Base-by-base conservation (phyloP, 1,140 invertebrate species). In the Monomorium pharaonis region DNA sequence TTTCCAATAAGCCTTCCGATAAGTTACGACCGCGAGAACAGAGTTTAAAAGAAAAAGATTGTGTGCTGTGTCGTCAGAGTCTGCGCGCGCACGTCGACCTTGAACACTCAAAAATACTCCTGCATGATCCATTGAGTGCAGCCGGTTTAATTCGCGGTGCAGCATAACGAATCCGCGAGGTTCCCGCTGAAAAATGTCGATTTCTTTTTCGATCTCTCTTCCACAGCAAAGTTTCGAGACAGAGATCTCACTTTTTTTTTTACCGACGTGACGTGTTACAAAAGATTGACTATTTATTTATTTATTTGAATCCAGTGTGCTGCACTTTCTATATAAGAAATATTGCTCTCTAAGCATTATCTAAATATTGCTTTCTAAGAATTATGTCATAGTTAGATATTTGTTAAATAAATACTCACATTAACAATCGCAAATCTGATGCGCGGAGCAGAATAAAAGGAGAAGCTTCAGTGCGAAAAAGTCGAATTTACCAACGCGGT, bases 71-170 rank as follows among this genome's bases (percentile, higher is more conserved):
- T 37, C 14, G 0, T 16, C 18, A 1, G n/a, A n/a, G 9, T 21
- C 10, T 7, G 24, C 9, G 18, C 21, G 75, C 7, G 47, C 24
- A 3, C 33, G 69, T 75, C 12, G 63, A 69, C 83, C 83, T 86
- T 88, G 60, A 88, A 89, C 60, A 56, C 0, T 80, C 75, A 24
- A 85, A 89, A 89, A 80, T 81, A 77, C 30, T 49, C 51, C 37
- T 54, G 56, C 49, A 10, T 9, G 30, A 69, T 78, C 69, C 67
- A 69, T 44, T 24, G 42, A 77, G 30, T 42, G 65, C 18, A 88
- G 65, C 81, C 70, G 49, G 63, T 42, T 12, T 37, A 2, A n/a
- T n/a, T 5, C 37, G 37, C 37, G 37, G 37, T 6, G 37, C 4
- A 37, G 4, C 37, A n/a, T n/a, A 37, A 37, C 7, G 4, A 42